Evolutionary conservation across 2,888 invertebrate species (phyloP).

Genomic region (Eupithecia abbreviata): DNA sequence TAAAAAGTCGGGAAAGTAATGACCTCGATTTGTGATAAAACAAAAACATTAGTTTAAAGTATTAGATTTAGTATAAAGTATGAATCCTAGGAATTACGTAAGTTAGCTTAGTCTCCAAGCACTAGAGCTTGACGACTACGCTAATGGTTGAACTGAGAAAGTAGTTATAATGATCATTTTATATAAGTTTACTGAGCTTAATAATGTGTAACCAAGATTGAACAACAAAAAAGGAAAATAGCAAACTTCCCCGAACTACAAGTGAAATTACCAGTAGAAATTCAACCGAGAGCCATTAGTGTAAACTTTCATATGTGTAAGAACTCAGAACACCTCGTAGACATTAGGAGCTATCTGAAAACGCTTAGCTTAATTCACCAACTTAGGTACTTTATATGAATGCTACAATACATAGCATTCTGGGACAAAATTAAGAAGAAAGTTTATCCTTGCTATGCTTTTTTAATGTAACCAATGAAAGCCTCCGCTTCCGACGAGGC

Average conservation of each 20-base stretch:
- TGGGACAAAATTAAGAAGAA: background rate
- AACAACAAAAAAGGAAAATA: background rate
- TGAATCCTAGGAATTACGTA: too few species aligned
- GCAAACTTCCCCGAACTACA: background rate
- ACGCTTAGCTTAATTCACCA: conserved; percentile 38
- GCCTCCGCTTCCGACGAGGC: too few species aligned
- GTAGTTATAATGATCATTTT: too few species aligned
- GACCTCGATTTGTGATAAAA: too few species aligned
- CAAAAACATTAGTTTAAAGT: too few species aligned
- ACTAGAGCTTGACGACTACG: too few species aligned
- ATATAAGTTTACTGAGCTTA: background rate
- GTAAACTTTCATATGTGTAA: conserved; percentile 31
- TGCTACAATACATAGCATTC: background rate
- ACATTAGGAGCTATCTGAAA: conserved; percentile 45
- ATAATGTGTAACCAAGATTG: background rate
- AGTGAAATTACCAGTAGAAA: conserved; percentile 13
- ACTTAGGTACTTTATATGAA: background rate
- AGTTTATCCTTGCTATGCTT: background rate
- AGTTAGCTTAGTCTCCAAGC: too few species aligned
- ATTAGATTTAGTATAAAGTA: too few species aligned
- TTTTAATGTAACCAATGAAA: background rate
- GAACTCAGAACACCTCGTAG: conserved; percentile 30
- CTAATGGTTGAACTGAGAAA: too few species aligned
- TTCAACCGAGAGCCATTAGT: conserved; percentile 28
- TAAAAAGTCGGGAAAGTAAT: too few species aligned